A percentile compares a stretch with the other conserved stretches of the same genome.
Conservation (phyloP, 1,140 invertebrate species). For the Pinna nobilis region DNA sequence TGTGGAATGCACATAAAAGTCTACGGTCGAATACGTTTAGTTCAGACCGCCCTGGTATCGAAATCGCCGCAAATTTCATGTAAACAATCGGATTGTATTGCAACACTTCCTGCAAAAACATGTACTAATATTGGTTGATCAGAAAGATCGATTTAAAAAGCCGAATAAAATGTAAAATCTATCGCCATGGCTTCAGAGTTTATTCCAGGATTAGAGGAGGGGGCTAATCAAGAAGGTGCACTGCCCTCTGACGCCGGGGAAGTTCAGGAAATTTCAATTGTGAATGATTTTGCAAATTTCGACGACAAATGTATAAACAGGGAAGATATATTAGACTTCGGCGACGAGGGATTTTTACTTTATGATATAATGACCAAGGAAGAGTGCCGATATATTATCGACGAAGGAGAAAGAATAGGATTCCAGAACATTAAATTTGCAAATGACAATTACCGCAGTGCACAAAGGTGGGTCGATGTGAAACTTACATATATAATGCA, state of each 20-base stretch:
- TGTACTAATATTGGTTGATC: neutral
- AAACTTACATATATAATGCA: neutral
- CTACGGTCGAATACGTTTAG: neutral
- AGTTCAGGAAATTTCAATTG: slow-evolving; percentile 19
- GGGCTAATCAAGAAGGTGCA: slow-evolving; percentile 44
- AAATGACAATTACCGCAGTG: slow-evolving; percentile 55
- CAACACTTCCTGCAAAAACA: neutral
- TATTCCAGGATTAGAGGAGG: slow-evolving; percentile 46
- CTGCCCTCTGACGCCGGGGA: slow-evolving; percentile 38
- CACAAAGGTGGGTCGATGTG: slow-evolving; percentile 45
- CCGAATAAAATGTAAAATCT: neutral
- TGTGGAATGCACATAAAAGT: too few relatives aligned
- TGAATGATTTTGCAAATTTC: neutral
- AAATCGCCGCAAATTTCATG: neutral
- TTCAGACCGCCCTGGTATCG: neutral
- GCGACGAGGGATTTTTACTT: slow-evolving; percentile 62
- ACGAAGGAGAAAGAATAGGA: slow-evolving; percentile 55
- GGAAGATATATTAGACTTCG: slow-evolving; percentile 59
- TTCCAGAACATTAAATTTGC: slow-evolving; percentile 52
- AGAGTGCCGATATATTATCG: slow-evolving; percentile 56
- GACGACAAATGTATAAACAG: slow-evolving; percentile 13
- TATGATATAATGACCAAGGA: slow-evolving; percentile 46
- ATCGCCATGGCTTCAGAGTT: slow-evolving; percentile 15
- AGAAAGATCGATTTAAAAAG: neutral
- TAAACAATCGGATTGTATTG: neutral